Base-by-base conservation (phyloP, 2,113 vertebrate species). In the Micronycteris hirsuta region DNA sequence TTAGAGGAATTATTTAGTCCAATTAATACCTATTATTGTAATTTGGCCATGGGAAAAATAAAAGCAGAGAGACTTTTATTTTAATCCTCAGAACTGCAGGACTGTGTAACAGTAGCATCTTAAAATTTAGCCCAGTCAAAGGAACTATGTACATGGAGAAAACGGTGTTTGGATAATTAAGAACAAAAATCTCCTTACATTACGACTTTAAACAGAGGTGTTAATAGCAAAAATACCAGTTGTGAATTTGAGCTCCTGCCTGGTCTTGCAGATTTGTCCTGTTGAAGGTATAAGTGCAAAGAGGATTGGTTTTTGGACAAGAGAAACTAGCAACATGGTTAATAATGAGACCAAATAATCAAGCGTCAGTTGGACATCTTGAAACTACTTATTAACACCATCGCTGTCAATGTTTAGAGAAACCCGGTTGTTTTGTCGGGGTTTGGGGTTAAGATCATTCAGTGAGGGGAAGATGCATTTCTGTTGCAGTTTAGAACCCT, bases 401-500 rank as follows among this genome's bases (percentile, higher is more conserved):
- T n/a, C 52, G 0, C 36, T 33, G 15, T 52, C 19, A 26, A n/a
- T 56, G 7, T 45, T 11, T 15, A 14, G 54, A 68, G 73, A 38
- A 38, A 33, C 52, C 47, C 3, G 28, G 28, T 43, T 6, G n/a
- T 68, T 54, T 17, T 0, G 5, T 45, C n/a, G 56, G 58, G 16
- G 28, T 15, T 31, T 77, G 4, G 7, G 70, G 33, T 33, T 63
- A 11, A 56, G 28, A 47, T 73, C 36, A 93, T 41, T 41, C 20
- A 0, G 82, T n/a, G 88, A 28, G 20, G 7, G 93, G 63, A 97
- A 20, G 73, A 4, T 68, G 61, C 4, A 5, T 88, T 96, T 92
- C 74, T 71, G 24, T 82, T 97, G 63, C 97, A 99, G 99, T 99
- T 99, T 97, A 99, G 99, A 98, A 98, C 98, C 77, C 97, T 99